Percentiles rank a stretch among this genome's conserved stretches.
Evolutionary conservation across 2,888 invertebrate species (phyloP).

Genomic region (Dione juno): DNA sequence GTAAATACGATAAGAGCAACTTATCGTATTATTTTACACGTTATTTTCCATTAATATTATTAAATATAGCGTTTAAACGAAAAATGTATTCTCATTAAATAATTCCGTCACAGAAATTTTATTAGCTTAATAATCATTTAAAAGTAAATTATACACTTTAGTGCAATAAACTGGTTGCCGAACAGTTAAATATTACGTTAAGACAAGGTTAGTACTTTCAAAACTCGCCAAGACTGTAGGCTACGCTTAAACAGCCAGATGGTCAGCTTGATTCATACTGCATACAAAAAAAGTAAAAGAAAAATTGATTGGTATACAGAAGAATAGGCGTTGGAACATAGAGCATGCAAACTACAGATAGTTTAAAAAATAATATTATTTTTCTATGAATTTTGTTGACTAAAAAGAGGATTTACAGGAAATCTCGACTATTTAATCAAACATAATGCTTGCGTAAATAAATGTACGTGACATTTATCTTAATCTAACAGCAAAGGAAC

Average conservation of each 20-base stretch:
- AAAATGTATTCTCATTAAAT: background rate
- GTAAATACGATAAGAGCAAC: no score
- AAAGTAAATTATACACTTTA: slow-evolving; percentile 26
- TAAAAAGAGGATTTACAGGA: slow-evolving; percentile 24
- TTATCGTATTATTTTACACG: no score
- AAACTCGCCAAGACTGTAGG: slow-evolving; percentile 24
- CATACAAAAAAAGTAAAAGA: slow-evolving; percentile 59
- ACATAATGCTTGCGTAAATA: slow-evolving; percentile 31
- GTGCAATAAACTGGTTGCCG: slow-evolving; percentile 32
- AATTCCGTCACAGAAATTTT: slow-evolving; percentile 20
- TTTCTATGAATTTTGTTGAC: slow-evolving; percentile 22
- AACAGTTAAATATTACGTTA: slow-evolving; percentile 38
- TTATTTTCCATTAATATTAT: background rate
- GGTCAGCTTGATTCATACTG: slow-evolving; percentile 56
- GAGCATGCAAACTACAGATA: slow-evolving; percentile 51
- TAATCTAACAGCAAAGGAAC: slow-evolving; percentile 7
- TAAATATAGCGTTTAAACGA: background rate
- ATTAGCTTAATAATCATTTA: slow-evolving; percentile 32
- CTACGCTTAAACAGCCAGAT: slow-evolving; percentile 51
- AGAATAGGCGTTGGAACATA: slow-evolving; percentile 52
- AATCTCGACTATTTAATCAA: slow-evolving; percentile 29
- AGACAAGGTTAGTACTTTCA: slow-evolving; percentile 39
- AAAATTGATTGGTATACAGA: slow-evolving; percentile 64
- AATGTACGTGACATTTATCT: slow-evolving; percentile 36
- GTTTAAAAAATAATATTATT: slow-evolving; percentile 25